phyloP scores from a whole-genome alignment of 2,797 vertebrate species.

The Falco novaeseelandiae region DNA sequence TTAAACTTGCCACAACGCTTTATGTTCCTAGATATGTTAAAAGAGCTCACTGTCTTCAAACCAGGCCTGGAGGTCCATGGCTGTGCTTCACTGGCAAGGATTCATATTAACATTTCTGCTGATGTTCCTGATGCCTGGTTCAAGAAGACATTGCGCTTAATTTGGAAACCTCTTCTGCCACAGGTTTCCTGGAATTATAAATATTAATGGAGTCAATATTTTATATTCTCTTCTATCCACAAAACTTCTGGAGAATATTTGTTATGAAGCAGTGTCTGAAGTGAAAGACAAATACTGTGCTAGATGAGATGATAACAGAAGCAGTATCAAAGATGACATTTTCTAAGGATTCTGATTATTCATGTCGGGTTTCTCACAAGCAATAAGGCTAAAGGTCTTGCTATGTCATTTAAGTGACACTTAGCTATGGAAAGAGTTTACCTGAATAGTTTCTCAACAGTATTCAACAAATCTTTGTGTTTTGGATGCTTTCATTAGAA shows the following conservation, averaged over 20 bases:
- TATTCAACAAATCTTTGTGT: not conserved
- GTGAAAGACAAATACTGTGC: not conserved
- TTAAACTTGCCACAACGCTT: not conserved
- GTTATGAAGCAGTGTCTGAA: not conserved
- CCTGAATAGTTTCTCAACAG: not conserved
- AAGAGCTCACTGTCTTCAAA: not conserved
- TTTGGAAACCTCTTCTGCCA: conserved; percentile 19
- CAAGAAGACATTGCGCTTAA: not conserved
- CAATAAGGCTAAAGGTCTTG: not conserved
- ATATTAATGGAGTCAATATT: not conserved
- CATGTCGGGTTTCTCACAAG: not conserved
- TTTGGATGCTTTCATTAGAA: not conserved
- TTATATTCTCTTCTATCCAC: not conserved
- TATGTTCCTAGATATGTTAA: not conserved
- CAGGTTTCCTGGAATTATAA: not conserved
- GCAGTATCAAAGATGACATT: not conserved
- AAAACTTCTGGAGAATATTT: not conserved
- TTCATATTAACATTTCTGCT: not conserved
- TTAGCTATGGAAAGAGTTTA: not conserved
- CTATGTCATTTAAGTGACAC: not conserved
- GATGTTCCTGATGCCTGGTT: not conserved
- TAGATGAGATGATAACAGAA: not conserved
- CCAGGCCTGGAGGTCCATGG: not conserved
- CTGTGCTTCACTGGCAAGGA: not conserved
- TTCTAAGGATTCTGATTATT: not conserved